phyloP scores from a whole-genome alignment of 2,888 invertebrate species.

The Brachyptera risi region DNA sequence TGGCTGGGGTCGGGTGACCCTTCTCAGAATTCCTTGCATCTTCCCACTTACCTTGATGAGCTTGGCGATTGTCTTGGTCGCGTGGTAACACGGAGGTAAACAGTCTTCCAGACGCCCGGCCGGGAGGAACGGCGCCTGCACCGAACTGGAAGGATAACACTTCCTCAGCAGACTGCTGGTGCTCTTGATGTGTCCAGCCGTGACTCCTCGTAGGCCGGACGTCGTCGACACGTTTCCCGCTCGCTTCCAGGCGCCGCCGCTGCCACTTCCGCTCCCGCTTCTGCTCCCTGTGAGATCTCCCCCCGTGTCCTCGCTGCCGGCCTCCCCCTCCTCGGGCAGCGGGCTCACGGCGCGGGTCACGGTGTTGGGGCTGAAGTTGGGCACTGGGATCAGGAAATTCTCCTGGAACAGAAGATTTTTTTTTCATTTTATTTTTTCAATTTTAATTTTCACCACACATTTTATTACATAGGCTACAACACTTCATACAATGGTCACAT shows the following conservation, averaged over 20 bases:
- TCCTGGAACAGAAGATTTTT: conserved; percentile 38
- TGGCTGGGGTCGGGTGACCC: too few species aligned
- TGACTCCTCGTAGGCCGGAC: conserved; percentile 29
- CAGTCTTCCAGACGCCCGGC: conserved; percentile 50
- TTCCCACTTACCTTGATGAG: conserved; percentile 52
- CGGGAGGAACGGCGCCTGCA: conserved; percentile 45
- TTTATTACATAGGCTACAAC: too few species aligned
- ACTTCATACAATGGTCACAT: too few species aligned
- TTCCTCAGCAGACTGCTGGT: conserved; percentile 41
- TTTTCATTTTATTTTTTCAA: too few species aligned
- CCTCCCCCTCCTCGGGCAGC: conserved; percentile 39
- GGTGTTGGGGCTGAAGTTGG: conserved; percentile 37
- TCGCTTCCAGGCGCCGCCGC: conserved; percentile 22
- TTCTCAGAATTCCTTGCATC: too few species aligned
- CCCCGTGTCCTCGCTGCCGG: conserved; percentile 31
- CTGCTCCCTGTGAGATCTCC: conserved; percentile 20
- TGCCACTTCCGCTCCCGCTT: conserved; percentile 27
- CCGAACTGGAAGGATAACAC: conserved; percentile 43
- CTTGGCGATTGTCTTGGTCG: conserved; percentile 53
- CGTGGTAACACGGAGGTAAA: conserved; percentile 54
- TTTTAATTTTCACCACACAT: too few species aligned
- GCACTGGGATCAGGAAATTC: conserved; percentile 40
- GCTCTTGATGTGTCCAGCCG: conserved; percentile 26
- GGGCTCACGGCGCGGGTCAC: conserved; percentile 38
- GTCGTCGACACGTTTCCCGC: conserved; percentile 26